A percentile compares a stretch with the other conserved stretches of the same genome.
These are phyloP conservation scores for Rambutsinella grinnellia DNA, from an alignment of 2,888 invertebrate species.

Conservation along the genomic window DNA sequence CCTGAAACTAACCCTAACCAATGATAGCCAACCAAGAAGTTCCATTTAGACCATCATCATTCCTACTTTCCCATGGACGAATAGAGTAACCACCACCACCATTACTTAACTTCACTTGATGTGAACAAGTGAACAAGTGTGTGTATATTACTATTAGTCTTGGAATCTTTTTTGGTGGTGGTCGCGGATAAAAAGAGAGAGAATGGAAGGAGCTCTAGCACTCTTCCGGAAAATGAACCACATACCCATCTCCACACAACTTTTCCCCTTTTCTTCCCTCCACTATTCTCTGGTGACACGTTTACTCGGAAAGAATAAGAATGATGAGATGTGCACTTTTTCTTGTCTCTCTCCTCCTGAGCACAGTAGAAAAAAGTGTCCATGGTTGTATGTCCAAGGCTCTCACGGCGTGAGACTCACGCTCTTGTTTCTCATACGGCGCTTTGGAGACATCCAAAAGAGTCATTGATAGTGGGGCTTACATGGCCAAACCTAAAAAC, in stretches of 20 bases:
- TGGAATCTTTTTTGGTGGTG: constrained; percentile 10
- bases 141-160: not conserved
- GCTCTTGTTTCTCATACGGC: constrained; percentile 36
- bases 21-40: constrained; percentile 23
- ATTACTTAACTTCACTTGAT: constrained; percentile 25
- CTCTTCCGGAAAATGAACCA: constrained; percentile 62
- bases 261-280: constrained; percentile 15
- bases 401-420: too few relatives aligned
- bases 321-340: constrained; percentile 59
- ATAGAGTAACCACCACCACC: not conserved
- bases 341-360: too few relatives aligned
- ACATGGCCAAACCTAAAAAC: not conserved
- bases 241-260: constrained; percentile 21
- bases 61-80: constrained; percentile 33
- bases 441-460: constrained; percentile 40
- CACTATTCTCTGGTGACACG: constrained; percentile 61
- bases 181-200: not conserved
- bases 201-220: constrained; percentile 39
- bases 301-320: constrained; percentile 60
- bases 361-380: not conserved
- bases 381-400: not conserved
- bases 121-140: constrained; percentile 13
- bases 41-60: constrained; percentile 51
- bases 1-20: not conserved
- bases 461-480: constrained; percentile 40